Evolutionary conservation across 1,140 invertebrate species (phyloP).

Genomic region (Leptinotarsa texana): DNA sequence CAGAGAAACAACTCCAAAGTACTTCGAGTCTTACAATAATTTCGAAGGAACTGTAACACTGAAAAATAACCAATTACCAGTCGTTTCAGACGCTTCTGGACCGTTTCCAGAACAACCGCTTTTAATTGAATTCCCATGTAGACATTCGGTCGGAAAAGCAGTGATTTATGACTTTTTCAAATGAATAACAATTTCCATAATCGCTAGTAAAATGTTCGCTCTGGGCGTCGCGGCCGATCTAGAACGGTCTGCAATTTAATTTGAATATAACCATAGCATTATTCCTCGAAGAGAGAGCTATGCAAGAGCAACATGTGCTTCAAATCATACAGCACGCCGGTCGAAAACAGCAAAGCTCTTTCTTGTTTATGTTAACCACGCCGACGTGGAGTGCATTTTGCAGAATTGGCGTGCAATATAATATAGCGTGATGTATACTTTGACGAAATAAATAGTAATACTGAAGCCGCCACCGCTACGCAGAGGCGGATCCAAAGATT

Average conservation of each 20-base stretch:
- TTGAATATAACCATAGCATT: conserved; percentile 48
- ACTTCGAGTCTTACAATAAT: no score
- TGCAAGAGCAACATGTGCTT: conserved; percentile 48
- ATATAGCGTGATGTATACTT: conserved; percentile 47
- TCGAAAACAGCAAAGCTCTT: conserved; percentile 45
- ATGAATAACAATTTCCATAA: conserved; percentile 28
- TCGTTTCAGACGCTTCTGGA: not conserved
- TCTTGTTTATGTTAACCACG: conserved; percentile 48
- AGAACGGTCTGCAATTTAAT: conserved; percentile 43
- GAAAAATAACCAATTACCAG: not conserved
- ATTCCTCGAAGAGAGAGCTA: conserved; percentile 30
- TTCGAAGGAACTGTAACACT: no score
- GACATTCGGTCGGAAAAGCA: conserved; percentile 3
- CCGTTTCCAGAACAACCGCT: not conserved
- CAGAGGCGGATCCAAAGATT: not conserved
- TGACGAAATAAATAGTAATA: conserved; percentile 35
- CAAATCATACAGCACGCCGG: conserved; percentile 50
- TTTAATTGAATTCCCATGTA: conserved; percentile 22
- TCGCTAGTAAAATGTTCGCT: conserved; percentile 27
- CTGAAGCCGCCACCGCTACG: not conserved
- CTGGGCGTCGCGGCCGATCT: conserved; percentile 23
- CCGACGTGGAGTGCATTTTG: conserved; percentile 47
- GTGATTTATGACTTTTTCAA: conserved; percentile 23
- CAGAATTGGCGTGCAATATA: conserved; percentile 47
- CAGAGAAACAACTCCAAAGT: no score